Conservation (phyloP, 2,113 vertebrate species). For the Pterocles orientalis region DNA sequence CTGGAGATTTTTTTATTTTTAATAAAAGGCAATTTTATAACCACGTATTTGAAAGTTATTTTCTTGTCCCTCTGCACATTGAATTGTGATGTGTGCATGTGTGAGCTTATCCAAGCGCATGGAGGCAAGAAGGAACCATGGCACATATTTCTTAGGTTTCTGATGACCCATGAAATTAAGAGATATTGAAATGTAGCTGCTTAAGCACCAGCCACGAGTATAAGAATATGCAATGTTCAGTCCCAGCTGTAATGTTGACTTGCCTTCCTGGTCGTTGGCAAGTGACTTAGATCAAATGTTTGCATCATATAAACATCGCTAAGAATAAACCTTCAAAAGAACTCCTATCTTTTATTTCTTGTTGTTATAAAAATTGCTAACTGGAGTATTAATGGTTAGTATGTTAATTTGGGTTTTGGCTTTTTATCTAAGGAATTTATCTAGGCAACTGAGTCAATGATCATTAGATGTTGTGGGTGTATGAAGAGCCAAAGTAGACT, state of each 20-base stretch:
- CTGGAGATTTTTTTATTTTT: not conserved
- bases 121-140: not conserved
- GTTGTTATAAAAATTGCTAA: not conserved
- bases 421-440: slow-evolving; percentile 42
- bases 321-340: slow-evolving; percentile 7
- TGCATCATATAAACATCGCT: not conserved
- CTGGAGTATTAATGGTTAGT: not conserved
- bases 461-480: not conserved
- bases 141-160: not conserved
- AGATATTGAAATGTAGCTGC: not conserved
- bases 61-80: not conserved
- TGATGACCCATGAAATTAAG: not conserved
- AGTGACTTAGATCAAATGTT: not conserved
- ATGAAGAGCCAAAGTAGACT: not conserved
- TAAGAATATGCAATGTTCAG: not conserved
- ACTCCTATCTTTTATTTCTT: not conserved
- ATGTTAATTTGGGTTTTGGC: not conserved
- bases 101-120: not conserved
- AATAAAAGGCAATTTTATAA: not conserved
- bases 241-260: not conserved
- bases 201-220: not conserved
- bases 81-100: not conserved
- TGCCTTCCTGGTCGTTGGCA: not conserved
- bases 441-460: not conserved
- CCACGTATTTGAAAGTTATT: not conserved